Evolutionary conservation across 2,888 invertebrate genomes (phyloP), one percentile per base, ranked within the genome.

Genomic region (Cataglyphis altisquamis): DNA sequence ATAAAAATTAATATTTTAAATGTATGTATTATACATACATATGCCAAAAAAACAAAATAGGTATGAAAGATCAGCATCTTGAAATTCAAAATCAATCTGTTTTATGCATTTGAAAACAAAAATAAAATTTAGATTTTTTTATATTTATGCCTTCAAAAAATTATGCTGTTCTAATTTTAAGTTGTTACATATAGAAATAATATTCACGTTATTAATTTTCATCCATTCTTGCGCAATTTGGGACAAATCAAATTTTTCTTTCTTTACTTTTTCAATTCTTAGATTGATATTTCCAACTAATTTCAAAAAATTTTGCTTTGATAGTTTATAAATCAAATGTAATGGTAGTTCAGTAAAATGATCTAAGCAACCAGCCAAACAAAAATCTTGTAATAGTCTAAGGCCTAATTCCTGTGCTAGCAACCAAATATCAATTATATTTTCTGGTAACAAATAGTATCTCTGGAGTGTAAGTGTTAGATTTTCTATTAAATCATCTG

Each of bases 361-460:
- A 55, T 92, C 92, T 41, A 94, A 86, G 70, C 92, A 93, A 5
- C 86, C 78, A 3, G 91, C 88, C 4, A 91, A 84, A 29, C 87
- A 90, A 8, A 91, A 62, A 70, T 93, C 91, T 67, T 83, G 67
- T 18, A 94, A 84, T 25, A 83, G 64, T 18, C 84, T 88, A 48
- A 93, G 74, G 39, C 88, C 85, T 57, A 93, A 84, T 29, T 93
- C 91, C 60, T 90, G 84, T 2, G 93, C 90, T 4, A 92, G 32
- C 21, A 88, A 78, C 93, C 93, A 94, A 52, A 93, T 86, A 8
- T 91, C 87, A 12, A 93, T 63, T 57, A 91, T 75, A 25, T 87
- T 87, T 0, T 91, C 82, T 1, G 93, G 91, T 32, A 83, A 18
- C 5, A 93, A 48, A n/a, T 36, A 52, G 6, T 36, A 0, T 39